Evolutionary conservation across 1,140 invertebrate species (phyloP).

Genomic region (Steinernema khuongi): DNA sequence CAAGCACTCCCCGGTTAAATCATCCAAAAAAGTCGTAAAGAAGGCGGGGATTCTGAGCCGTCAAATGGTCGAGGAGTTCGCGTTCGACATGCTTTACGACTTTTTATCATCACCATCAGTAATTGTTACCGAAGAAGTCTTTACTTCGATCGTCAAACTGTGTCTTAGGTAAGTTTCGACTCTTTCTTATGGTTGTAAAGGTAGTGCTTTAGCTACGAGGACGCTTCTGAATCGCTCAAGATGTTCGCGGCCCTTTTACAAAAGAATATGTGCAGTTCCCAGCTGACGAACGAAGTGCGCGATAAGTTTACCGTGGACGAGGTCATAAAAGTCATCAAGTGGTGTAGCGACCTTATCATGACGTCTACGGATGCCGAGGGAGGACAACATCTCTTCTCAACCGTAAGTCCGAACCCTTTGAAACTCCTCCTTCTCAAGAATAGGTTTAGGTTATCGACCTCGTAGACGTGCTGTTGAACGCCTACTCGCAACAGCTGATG

Average conservation of each 20-base stretch:
- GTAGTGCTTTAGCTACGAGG: background rate
- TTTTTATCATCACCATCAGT: background rate
- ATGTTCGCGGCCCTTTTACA: background rate
- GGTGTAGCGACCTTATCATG: background rate
- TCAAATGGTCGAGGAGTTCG: background rate
- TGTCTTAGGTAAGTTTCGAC: background rate
- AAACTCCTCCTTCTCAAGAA: background rate
- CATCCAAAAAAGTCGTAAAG: too few relatives aligned
- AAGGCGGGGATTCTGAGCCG: too few relatives aligned
- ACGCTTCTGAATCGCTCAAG: background rate
- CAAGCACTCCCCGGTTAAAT: background rate
- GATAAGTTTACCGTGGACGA: background rate
- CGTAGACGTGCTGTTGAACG: background rate
- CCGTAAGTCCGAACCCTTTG: background rate
- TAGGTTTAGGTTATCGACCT: background rate
- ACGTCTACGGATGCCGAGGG: background rate
- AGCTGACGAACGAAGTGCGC: background rate
- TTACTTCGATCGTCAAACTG: background rate
- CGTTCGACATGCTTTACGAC: background rate
- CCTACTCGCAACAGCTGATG: conserved; percentile 8
- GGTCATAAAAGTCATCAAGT: background rate
- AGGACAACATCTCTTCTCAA: background rate
- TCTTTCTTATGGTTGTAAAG: background rate
- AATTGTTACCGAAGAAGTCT: background rate
- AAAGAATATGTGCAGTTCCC: background rate